phyloP scores from a whole-genome alignment of 1,140 invertebrate genomes.

The Proales similis region DNA sequence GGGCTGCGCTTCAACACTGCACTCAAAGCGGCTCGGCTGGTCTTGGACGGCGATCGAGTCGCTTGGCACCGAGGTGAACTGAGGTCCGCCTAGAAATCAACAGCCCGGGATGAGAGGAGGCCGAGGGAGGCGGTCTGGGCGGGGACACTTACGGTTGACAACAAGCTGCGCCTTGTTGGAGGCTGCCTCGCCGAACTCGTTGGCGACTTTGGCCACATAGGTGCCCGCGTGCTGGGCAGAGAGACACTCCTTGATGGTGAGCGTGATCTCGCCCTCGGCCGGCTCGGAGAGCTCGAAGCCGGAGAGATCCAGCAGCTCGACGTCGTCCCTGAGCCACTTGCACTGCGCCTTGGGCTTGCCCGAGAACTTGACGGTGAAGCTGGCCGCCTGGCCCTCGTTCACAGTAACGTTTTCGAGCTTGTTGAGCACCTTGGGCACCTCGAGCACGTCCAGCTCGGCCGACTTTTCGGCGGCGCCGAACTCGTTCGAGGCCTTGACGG shows the following conservation, averaged over 20 bases:
- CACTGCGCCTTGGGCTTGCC: slow-evolving; percentile 39
- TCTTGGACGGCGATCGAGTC: neutral
- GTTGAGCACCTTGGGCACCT: slow-evolving; percentile 37
- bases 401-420: slow-evolving; percentile 34
- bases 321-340: slow-evolving; percentile 46
- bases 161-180: slow-evolving; percentile 8
- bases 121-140: too few species aligned
- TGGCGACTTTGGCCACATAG: slow-evolving; percentile 24
- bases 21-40: slow-evolving; percentile 63
- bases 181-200: slow-evolving; percentile 20
- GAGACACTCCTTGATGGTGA: slow-evolving; percentile 1
- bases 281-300: neutral
- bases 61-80: neutral
- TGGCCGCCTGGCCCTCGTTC: slow-evolving; percentile 39
- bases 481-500: neutral
- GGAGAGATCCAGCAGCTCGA: neutral
- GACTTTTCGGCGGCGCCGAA: neutral
- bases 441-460: neutral
- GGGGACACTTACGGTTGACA: too few species aligned
- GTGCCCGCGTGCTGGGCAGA: slow-evolving; percentile 4
- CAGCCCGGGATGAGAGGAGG: too few species aligned
- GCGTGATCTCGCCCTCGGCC: neutral
- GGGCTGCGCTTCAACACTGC: slow-evolving; percentile 81
- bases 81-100: neutral
- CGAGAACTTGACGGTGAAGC: slow-evolving; percentile 39